phyloP scores from a whole-genome alignment of 2,113 vertebrate species.

The Himantopus leucocephalus region DNA sequence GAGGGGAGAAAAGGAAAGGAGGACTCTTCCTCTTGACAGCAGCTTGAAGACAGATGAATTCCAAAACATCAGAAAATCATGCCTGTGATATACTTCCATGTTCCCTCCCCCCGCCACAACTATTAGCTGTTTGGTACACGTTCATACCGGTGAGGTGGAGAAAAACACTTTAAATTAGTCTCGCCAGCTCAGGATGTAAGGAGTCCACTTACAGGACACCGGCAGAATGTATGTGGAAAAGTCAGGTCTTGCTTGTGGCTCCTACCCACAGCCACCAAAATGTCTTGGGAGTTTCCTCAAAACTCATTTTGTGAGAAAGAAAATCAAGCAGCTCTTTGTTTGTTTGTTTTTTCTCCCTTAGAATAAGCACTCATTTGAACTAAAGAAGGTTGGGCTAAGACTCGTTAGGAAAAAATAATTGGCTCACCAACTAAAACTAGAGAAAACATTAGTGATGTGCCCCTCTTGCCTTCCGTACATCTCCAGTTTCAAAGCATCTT shows the following conservation, averaged over 20 bases:
- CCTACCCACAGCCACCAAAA: neutral
- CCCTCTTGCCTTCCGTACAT: neutral
- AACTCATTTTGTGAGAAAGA: neutral
- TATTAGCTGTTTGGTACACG: neutral
- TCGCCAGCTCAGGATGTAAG: neutral
- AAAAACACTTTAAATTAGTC: neutral
- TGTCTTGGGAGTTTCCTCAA: neutral
- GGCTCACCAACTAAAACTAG: neutral
- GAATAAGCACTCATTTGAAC: neutral
- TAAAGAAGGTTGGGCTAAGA: neutral
- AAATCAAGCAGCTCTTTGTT: neutral
- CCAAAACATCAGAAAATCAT: neutral
- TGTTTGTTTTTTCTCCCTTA: neutral
- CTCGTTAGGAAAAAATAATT: neutral
- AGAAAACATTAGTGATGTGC: neutral
- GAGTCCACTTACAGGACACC: neutral
- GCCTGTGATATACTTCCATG: neutral
- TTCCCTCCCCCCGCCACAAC: rapidly evolving
- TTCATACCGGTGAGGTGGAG: neutral
- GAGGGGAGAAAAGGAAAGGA: neutral
- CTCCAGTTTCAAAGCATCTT: neutral
- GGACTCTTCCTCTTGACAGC: neutral
- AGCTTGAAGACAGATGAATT: neutral
- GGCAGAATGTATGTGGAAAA: neutral
- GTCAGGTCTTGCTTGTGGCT: neutral